Evolutionary conservation across 1,140 invertebrate species (phyloP), one percentile per base, ranked within the genome.

Genomic region (Drosophila elegans): DNA sequence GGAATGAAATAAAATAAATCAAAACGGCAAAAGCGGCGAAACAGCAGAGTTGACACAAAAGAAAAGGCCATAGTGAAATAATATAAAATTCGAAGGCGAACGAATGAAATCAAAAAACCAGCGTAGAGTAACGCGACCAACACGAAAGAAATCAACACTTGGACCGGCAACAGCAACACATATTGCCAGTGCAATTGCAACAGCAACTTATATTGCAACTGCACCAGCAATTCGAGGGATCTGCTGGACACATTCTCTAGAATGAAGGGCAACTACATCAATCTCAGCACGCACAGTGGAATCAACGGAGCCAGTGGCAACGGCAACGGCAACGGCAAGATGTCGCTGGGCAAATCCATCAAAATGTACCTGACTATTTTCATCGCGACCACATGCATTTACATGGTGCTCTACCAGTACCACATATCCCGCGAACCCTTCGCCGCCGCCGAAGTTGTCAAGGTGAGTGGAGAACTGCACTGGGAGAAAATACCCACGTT

Each of bases 341-440:
- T 91, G 91, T 79, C 83, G 41, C 56, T 91, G 64, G 91, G 85
- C 16, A 91, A 90, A 86, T 91, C 91, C 57, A 85, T 91, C 64
- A 92, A 91, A 92, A 92, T 92, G 91, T 92, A 92, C 91, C 90
- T 92, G 88, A 92, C 91, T 54, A 92, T 92, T 72, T 91, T 92
- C 72, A 60, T 92, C 74, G 81, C 86, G 52, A 92, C 91, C 59
- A 91, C 90, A 41, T 92, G 91, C 76, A 91, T 92, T 53, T 92
- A 92, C 55, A 92, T 92, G 91, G 83, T 88, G 52, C 88, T 92
- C 48, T 92, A 92, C 64, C 91, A 92, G 75, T 91, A 92, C 63
- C 91, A 92, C 69, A 78, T 91, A 75, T 91, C 82, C 64, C 79
- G 78, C 32, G 73, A 88, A 34, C 82, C 85, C 16, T 73, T 91